Evolutionary conservation across 2,888 invertebrate species (phyloP).

Genomic region (Drosophila ezoana): DNA sequence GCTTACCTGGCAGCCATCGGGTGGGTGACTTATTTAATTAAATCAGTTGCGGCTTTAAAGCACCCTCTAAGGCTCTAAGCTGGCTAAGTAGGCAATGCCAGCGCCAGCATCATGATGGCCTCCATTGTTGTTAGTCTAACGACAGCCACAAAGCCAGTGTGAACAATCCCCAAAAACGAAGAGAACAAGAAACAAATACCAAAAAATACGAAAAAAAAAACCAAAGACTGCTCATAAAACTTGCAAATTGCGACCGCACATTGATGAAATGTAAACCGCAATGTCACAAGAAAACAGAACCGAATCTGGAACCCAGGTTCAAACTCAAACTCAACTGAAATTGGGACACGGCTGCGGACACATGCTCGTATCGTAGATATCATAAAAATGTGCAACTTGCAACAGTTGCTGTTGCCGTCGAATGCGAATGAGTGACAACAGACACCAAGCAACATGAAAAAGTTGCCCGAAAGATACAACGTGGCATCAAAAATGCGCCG

Average conservation of each 20-base stretch:
- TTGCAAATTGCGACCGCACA: slow-evolving; percentile 59
- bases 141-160: slow-evolving; percentile 36
- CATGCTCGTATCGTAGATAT: slow-evolving; percentile 40
- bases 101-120: slow-evolving; percentile 15
- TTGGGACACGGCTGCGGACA: slow-evolving; percentile 18
- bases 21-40: slow-evolving; percentile 73
- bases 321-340: background rate
- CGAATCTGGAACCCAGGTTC: background rate
- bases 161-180: slow-evolving; percentile 7
- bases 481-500: slow-evolving; percentile 15
- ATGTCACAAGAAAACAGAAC: background rate
- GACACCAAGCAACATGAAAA: slow-evolving; percentile 32
- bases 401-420: slow-evolving; percentile 41
- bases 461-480: slow-evolving; percentile 13
- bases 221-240: slow-evolving; percentile 53
- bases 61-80: slow-evolving; percentile 44
- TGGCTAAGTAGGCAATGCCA: slow-evolving; percentile 41
- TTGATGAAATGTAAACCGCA: slow-evolving; percentile 54
- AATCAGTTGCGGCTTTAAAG: slow-evolving; percentile 65
- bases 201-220: slow-evolving; percentile 11
- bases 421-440: slow-evolving; percentile 41
- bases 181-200: background rate
- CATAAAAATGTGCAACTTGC: slow-evolving; percentile 62
- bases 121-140: slow-evolving; percentile 48
- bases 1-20: slow-evolving; percentile 59